Evolutionary conservation across 2,113 vertebrate genomes (phyloP), one percentile per base, ranked within the genome.

Genomic region (Siphamia tubifer): DNA sequence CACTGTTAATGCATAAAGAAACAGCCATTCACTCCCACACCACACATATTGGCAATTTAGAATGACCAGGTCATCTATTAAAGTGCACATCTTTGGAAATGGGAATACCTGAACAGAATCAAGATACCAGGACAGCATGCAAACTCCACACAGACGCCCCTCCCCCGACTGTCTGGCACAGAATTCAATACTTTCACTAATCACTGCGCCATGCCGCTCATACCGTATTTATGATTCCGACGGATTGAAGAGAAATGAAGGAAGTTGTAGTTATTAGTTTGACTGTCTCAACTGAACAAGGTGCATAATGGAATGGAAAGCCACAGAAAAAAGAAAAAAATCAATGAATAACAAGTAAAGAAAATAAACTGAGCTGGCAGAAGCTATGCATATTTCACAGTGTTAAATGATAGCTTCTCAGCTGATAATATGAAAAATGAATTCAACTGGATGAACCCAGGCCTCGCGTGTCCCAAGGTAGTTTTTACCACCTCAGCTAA

Each of bases 401-500:
- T 9, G 25, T 51, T 56, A 17, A 54, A 57, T 34, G 57, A 45
- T 3, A 51, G 8, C n/a, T 15, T 42, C 24, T 23, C 23, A 40
- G 2, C 10, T 32, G 8, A 32, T 30, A 13, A 35, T 57, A 52
- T 4, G 0, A 25, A 35, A 40, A 34, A 52, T 42, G 10, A 44
- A 52, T 63, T 19, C 21, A 68, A 49, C 12, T 23, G 27, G 24
- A 25, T 51, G 34, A 45, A 10, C 15, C 5, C 43, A 9, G 61
- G 56, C 30, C 7, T 40, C 44, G 64, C 21, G 2, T 48, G 60
- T 47, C 52, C 31, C 6, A 17, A 24, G 20, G 60, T 52, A 31
- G 24, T 49, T 49, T n/a, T 53, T 27, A 48, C 25, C 48, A n/a
- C 24, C 17, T 43, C 66, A 9, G 61, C 40, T 38, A 60, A 80